phyloP scores from a whole-genome alignment of 2,113 vertebrate genomes.

The Bubo bubo region DNA sequence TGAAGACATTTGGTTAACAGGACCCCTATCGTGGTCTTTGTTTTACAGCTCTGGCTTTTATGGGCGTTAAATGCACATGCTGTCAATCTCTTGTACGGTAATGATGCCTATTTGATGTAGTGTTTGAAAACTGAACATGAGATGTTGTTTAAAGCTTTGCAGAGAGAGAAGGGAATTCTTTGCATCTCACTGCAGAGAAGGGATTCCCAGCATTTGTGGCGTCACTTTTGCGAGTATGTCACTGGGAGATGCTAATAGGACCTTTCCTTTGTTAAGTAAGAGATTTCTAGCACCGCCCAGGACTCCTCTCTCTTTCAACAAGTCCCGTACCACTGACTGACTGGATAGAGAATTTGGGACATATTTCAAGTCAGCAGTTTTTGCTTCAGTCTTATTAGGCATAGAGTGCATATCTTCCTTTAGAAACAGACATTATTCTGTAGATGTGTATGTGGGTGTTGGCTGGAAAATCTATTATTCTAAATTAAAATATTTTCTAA shows the following conservation, averaged over 20 bases:
- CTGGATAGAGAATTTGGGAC: slow-evolving; percentile 1
- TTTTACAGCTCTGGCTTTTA: background rate
- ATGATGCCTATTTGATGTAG: background rate
- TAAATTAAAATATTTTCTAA: background rate
- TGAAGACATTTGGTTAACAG: background rate
- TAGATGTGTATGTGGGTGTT: background rate
- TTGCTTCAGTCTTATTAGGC: background rate
- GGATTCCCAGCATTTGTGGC: background rate
- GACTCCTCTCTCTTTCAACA: background rate
- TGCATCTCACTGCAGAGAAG: background rate
- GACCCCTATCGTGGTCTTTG: background rate
- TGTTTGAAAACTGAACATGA: slow-evolving; percentile 26
- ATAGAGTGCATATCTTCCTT: background rate
- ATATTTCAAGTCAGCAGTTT: background rate
- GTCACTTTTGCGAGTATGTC: background rate
- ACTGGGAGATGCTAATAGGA: slow-evolving; percentile 39
- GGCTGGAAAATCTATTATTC: background rate
- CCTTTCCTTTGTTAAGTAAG: slow-evolving; percentile 52
- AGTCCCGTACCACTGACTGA: background rate
- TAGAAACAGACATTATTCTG: background rate
- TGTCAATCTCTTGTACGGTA: background rate
- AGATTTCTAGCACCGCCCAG: slow-evolving; percentile 37
- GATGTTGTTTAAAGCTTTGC: background rate
- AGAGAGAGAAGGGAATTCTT: background rate
- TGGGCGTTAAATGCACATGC: background rate